Evolutionary conservation across 2,888 invertebrate genomes (phyloP).

Genomic region (Matsumyia berberina): DNA sequence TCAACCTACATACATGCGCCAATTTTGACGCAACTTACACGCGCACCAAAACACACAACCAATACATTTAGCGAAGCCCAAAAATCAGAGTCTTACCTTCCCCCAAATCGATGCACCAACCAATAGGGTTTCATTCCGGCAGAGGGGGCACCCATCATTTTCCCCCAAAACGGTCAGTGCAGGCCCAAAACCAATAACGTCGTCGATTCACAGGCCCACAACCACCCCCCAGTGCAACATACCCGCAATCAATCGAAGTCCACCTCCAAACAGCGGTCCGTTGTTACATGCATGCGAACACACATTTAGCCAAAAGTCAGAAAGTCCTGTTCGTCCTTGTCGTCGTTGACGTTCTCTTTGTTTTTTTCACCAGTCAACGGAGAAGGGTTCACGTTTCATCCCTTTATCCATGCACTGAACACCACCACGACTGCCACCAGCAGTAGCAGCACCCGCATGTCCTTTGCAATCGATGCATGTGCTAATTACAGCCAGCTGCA

Average conservation of each 20-base stretch:
- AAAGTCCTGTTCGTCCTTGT: slow-evolving; percentile 67
- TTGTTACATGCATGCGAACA: slow-evolving; percentile 69
- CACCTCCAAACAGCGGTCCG: not conserved
- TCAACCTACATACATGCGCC: slow-evolving; percentile 15
- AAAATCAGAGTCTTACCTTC: slow-evolving; percentile 69
- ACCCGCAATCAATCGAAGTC: slow-evolving; percentile 72
- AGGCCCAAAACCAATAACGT: slow-evolving; percentile 74
- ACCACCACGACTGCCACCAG: slow-evolving; percentile 30
- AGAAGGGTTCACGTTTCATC: slow-evolving; percentile 47
- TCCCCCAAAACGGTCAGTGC: slow-evolving; percentile 49
- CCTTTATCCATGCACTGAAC: slow-evolving; percentile 44
- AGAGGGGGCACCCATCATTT: slow-evolving; percentile 57
- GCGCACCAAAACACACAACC: not conserved
- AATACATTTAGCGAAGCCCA: slow-evolving; percentile 59
- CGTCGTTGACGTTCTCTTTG: slow-evolving; percentile 50
- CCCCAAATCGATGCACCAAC: slow-evolving; percentile 70
- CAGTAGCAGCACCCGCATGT: slow-evolving; percentile 68
- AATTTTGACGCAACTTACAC: slow-evolving; percentile 19
- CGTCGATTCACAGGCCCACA: slow-evolving; percentile 66
- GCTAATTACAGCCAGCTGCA: slow-evolving; percentile 63
- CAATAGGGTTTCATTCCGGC: slow-evolving; percentile 66
- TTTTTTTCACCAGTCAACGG: slow-evolving; percentile 22
- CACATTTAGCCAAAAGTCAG: slow-evolving; percentile 71
- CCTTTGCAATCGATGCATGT: slow-evolving; percentile 75
- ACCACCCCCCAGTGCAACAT: slow-evolving; percentile 63